Conservation (phyloP, 2,113 vertebrate genomes). For the Uropsilus gracilis region DNA sequence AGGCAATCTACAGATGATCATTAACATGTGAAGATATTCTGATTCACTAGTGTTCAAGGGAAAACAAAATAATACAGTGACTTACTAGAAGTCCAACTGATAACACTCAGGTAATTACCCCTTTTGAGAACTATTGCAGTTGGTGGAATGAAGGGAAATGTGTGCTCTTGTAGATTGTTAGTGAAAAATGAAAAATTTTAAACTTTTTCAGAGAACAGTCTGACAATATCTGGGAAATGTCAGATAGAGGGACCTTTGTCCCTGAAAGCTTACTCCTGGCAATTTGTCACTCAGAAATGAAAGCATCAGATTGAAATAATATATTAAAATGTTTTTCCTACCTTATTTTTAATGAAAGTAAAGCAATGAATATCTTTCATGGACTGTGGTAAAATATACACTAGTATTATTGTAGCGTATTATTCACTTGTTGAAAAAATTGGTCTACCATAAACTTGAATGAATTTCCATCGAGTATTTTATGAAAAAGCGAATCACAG, state of each 20-base stretch:
- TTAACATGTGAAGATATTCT: neutral
- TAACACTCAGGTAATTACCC: neutral
- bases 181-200: neutral
- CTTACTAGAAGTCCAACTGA: neutral
- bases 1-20: neutral
- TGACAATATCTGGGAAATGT: neutral
- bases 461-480: neutral
- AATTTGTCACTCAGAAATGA: neutral
- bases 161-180: too few species aligned
- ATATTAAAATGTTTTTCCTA: neutral
- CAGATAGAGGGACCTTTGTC: neutral
- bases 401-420: neutral
- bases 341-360: neutral
- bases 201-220: neutral
- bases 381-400: neutral
- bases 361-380: neutral
- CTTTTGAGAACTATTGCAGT: neutral
- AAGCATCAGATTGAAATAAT: neutral
- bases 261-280: neutral
- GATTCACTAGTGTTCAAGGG: neutral
- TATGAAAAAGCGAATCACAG: neutral
- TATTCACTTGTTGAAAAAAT: neutral
- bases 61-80: neutral
- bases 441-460: neutral
- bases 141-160: neutral